Evolutionary conservation across 2,888 invertebrate species (phyloP).

Genomic region (Morpho deidamia): DNA sequence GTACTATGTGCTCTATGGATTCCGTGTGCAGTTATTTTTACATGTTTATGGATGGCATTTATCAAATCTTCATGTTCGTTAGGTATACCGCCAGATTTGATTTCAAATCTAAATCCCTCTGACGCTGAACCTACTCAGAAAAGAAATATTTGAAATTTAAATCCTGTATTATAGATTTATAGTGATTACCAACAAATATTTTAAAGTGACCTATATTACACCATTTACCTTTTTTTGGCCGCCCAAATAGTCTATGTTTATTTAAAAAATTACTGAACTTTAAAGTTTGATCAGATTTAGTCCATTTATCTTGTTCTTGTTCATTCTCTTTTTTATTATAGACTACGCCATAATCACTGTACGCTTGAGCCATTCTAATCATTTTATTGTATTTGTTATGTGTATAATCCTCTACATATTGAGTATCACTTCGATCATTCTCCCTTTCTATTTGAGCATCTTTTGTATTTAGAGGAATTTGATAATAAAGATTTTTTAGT

Average conservation of each 20-base stretch:
- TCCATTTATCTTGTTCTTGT: conserved; percentile 31
- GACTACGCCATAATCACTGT: conserved; percentile 65
- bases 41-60: conserved; percentile 31
- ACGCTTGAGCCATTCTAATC: conserved; percentile 56
- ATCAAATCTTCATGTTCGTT: conserved; percentile 28
- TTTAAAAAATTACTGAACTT: conserved; percentile 15
- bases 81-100: conserved; percentile 22
- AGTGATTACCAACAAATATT: neutral
- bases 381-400: conserved; percentile 43
- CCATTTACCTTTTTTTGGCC: conserved; percentile 30
- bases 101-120: conserved; percentile 37
- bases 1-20: neutral
- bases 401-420: conserved; percentile 54
- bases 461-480: conserved; percentile 23
- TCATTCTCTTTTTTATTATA: conserved; percentile 41
- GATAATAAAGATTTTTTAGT: conserved; percentile 31
- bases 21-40: conserved; percentile 26
- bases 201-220: neutral
- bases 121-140: conserved; percentile 3
- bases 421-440: conserved; percentile 36
- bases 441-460: conserved; percentile 27
- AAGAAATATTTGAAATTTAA: neutral
- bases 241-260: conserved; percentile 21
- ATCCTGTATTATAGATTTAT: no score
- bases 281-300: neutral